Conservation (phyloP, 2,888 invertebrate genomes). For the Epistrophe eligans region DNA sequence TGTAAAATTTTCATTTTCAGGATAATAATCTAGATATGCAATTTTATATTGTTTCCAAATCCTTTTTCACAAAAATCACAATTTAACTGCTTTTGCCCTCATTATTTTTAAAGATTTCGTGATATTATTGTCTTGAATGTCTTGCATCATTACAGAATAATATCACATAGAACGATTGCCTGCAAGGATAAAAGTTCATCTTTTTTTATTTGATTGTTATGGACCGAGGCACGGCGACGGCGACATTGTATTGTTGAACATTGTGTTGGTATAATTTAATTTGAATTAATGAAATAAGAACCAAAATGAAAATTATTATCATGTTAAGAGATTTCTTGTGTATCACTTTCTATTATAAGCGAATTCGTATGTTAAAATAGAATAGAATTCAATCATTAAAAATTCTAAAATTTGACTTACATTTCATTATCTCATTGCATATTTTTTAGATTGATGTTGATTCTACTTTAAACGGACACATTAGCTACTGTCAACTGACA, state of each 20-base stretch:
- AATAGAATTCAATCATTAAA: no score
- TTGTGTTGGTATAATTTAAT: constrained; percentile 20
- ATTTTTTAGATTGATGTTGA: no score
- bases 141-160: constrained; percentile 27
- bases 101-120: constrained; percentile 69
- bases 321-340: no score
- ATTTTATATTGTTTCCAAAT: constrained; percentile 55
- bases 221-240: neutral
- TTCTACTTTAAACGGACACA: no score
- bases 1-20: constrained; percentile 52
- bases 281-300: no score
- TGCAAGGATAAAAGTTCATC: constrained; percentile 49
- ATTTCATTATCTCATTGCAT: no score
- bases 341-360: no score
- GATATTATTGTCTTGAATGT: no score
- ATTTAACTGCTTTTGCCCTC: constrained; percentile 47
- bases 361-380: no score
- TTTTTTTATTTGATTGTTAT: constrained; percentile 62
- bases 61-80: constrained; percentile 4
- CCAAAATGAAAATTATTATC: no score
- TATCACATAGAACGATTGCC: constrained; percentile 36
- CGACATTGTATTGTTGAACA: constrained; percentile 56
- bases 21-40: constrained; percentile 42
- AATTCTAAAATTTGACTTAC: no score
- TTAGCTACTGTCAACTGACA: no score